Evolutionary conservation across 2,113 vertebrate species (phyloP).

Genomic region (Scomber colias): DNA sequence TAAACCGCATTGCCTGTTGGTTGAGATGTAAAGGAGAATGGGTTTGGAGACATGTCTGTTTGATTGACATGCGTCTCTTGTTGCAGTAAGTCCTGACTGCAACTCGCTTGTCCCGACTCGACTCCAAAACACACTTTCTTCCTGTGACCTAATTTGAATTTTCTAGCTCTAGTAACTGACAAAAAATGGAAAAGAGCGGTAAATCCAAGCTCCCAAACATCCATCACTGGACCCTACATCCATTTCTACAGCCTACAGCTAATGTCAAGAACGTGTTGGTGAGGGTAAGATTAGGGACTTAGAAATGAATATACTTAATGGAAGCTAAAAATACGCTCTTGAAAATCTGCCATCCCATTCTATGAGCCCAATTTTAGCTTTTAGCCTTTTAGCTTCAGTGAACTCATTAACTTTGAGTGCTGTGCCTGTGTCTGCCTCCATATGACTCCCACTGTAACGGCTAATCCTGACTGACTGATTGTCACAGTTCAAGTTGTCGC

Average conservation of each 20-base stretch:
- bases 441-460: conserved; percentile 37
- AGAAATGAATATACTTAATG: not conserved
- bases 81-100: conserved; percentile 16
- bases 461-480: conserved; percentile 73
- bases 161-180: conserved; percentile 14
- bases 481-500: conserved; percentile 61
- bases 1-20: too few species aligned
- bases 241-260: not conserved
- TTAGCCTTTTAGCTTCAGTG: conserved; percentile 48
- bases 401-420: conserved; percentile 63
- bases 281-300: conserved; percentile 9
- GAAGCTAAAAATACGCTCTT: conserved; percentile 33
- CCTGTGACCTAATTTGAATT: conserved; percentile 38
- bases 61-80: conserved; percentile 17
- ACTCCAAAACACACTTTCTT: not conserved
- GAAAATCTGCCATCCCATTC: conserved; percentile 40
- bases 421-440: conserved; percentile 44
- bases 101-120: conserved; percentile 3
- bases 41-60: not conserved
- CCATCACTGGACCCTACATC: conserved; percentile 7
- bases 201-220: conserved; percentile 1
- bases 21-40: not conserved
- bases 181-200: not conserved
- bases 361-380: conserved; percentile 43
- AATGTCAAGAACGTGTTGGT: conserved; percentile 1